These are phyloP conservation scores for Caenorhabditis afra DNA, from an alignment of 2,888 invertebrate genomes.

Conservation along the genomic window DNA sequence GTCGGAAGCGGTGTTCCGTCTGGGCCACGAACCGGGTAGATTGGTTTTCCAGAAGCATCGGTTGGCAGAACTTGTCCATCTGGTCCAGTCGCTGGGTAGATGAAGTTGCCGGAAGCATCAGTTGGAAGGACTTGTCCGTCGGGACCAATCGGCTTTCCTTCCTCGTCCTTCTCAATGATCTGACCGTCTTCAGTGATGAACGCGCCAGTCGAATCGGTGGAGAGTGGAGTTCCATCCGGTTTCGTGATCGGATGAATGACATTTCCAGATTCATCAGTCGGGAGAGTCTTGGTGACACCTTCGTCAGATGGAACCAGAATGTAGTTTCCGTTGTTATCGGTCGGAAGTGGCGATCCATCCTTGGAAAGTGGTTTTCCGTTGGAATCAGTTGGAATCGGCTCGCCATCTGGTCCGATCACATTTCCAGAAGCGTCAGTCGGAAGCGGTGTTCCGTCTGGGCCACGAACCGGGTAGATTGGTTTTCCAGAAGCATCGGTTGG, in stretches of 20 bases:
- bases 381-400: too few relatives aligned
- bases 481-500: constrained; percentile 45
- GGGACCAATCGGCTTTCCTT: constrained; percentile 51
- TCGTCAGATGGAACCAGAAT: too few relatives aligned
- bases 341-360: too few relatives aligned
- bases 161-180: constrained; percentile 58
- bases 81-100: too few relatives aligned
- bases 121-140: constrained; percentile 47
- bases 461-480: too few relatives aligned
- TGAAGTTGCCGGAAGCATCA: too few relatives aligned
- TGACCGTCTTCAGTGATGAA: constrained; percentile 62
- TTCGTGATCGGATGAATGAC: constrained; percentile 16
- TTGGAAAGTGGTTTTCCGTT: too few relatives aligned
- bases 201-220: constrained; percentile 23
- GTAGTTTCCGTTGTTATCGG: too few relatives aligned
- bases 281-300: too few relatives aligned
- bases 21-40: constrained; percentile 24
- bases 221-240: constrained; percentile 38
- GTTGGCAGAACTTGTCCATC: constrained; percentile 58
- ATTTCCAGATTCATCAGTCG: background rate
- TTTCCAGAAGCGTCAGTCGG: too few relatives aligned
- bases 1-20: constrained; percentile 43
- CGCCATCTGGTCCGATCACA: too few relatives aligned
- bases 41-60: constrained; percentile 50
- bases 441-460: too few relatives aligned